A percentile compares a stretch with the other conserved stretches of the same genome.
Evolutionary conservation across 2,797 vertebrate genomes (phyloP).

Genomic region (Harpagifer antarcticus): DNA sequence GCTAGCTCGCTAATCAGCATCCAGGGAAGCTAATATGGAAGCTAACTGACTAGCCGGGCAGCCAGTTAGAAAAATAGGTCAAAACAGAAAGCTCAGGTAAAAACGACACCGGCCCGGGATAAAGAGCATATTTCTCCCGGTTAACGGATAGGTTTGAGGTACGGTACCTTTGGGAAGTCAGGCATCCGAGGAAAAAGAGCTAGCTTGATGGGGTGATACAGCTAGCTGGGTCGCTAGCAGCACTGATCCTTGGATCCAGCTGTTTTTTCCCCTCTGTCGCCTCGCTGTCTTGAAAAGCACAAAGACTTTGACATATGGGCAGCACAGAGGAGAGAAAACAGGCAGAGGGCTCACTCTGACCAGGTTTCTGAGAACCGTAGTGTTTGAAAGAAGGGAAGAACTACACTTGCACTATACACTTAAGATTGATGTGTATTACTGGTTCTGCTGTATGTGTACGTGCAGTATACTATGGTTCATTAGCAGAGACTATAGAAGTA

Average conservation of each 20-base stretch:
- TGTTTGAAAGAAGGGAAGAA: not conserved
- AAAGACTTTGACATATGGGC: conserved; percentile 75
- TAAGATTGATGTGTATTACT: not conserved
- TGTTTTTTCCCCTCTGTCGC: conserved; percentile 62
- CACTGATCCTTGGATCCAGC: conserved; percentile 51
- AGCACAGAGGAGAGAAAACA: not conserved
- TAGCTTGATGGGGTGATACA: not conserved
- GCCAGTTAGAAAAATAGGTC: conserved; percentile 50
- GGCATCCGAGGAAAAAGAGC: conserved; percentile 17
- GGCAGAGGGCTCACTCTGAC: conserved; percentile 21
- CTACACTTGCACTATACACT: not conserved
- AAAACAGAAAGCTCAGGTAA: conserved; percentile 26
- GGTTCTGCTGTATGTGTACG: too few relatives aligned
- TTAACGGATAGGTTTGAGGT: not conserved
- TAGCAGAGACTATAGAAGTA: too few relatives aligned
- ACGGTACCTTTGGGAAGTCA: conserved; percentile 52
- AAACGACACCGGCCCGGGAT: not conserved
- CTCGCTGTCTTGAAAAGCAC: conserved; percentile 67
- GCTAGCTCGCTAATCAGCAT: conserved; percentile 63
- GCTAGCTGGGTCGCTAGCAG: conserved; percentile 53
- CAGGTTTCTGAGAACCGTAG: fast-evolving
- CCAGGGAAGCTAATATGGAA: conserved; percentile 40
- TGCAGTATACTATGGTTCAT: too few relatives aligned
- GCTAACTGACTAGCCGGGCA: conserved; percentile 52
- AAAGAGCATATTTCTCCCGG: not conserved